phyloP scores from a whole-genome alignment of 1,140 invertebrate genomes.

The Caenorhabditis inopinata region DNA sequence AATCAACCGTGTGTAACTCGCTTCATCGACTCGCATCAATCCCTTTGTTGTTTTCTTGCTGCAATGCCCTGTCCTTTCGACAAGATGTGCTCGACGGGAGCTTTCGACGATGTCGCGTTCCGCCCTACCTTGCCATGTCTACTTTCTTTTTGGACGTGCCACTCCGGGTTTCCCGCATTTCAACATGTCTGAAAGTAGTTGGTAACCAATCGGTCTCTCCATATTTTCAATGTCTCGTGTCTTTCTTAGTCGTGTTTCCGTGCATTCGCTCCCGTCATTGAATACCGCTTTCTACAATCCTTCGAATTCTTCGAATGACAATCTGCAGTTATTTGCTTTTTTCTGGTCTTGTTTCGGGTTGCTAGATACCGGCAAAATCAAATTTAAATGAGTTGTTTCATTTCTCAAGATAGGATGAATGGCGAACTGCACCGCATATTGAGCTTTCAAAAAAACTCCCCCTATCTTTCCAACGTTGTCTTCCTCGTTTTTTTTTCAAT shows the following conservation, averaged over 20 bases:
- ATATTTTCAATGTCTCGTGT: not conserved
- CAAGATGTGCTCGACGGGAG: not conserved
- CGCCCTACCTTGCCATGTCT: not conserved
- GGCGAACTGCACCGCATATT: too few species aligned
- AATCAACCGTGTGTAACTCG: slow-evolving; percentile 30
- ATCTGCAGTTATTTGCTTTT: too few species aligned
- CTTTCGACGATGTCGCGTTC: not conserved
- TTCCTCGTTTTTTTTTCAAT: not conserved
- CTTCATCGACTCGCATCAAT: slow-evolving; percentile 19
- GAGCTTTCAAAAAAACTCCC: slow-evolving; percentile 2
- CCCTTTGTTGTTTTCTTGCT: slow-evolving; percentile 23
- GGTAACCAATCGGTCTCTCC: not conserved
- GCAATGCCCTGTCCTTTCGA: not conserved
- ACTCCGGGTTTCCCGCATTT: not conserved
- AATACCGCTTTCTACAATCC: not conserved
- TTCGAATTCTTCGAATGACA: not conserved
- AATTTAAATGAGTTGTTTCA: too few species aligned
- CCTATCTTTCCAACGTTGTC: not conserved
- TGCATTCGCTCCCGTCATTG: not conserved
- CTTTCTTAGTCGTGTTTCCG: not conserved
- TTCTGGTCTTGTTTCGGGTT: too few species aligned
- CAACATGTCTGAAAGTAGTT: not conserved
- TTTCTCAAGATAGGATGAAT: too few species aligned
- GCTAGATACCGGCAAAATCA: too few species aligned
- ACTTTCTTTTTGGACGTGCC: not conserved